phyloP scores from a whole-genome alignment of 2,797 vertebrate genomes.

The Morelia viridis region DNA sequence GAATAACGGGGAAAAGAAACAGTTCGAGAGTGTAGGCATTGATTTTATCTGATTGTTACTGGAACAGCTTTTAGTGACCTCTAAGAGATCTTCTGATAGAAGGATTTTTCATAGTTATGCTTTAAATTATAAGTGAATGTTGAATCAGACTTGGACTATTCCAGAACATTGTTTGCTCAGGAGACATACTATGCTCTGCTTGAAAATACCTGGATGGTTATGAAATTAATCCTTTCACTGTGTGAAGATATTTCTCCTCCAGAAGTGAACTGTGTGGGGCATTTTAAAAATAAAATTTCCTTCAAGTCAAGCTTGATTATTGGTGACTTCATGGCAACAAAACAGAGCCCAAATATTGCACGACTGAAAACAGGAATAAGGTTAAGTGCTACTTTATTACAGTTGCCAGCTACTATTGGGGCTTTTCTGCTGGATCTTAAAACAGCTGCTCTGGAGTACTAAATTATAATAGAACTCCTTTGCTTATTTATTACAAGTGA shows the following conservation, averaged over 20 bases:
- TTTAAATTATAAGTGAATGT: conserved; percentile 9
- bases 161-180: not conserved
- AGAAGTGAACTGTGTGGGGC: too few relatives aligned
- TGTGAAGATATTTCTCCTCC: not conserved
- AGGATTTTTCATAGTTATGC: conserved; percentile 1
- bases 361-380: not conserved
- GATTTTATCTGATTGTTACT: not conserved
- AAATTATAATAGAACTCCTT: not conserved
- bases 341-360: not conserved
- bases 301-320: not conserved
- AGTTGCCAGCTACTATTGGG: not conserved
- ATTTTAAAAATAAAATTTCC: not conserved
- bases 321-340: not conserved
- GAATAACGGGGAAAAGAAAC: not conserved
- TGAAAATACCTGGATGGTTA: not conserved
- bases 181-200: too few relatives aligned
- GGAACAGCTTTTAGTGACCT: not conserved
- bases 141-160: not conserved
- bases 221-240: not conserved
- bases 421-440: not conserved
- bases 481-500: too few relatives aligned
- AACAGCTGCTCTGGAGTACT: not conserved
- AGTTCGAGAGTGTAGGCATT: not conserved
- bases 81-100: not conserved
- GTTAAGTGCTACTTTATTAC: too few relatives aligned